Evolutionary conservation across 2,888 invertebrate species (phyloP), one percentile per base, ranked within the genome.

Genomic region (Teleiodes luculella): DNA sequence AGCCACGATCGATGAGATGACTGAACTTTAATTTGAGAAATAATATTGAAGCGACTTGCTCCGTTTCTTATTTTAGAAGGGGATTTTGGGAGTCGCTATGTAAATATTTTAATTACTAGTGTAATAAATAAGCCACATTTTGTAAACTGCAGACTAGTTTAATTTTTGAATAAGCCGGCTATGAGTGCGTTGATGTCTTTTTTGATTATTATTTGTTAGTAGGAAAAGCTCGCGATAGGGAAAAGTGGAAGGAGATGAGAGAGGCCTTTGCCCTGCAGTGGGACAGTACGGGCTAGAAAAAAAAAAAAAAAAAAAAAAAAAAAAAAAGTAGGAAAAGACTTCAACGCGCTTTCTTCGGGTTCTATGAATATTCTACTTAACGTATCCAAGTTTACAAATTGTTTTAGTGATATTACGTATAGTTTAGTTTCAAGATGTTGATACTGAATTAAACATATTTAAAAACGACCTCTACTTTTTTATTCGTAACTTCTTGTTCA

Each of bases 71-170:
- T 20, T 31, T 16, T 53, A 53, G 53, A 53, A 53, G 31, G 39
- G 53, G 39, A 47, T 33, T n/a, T n/a, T n/a, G 33, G 30, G 53
- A 48, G 48, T 33, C 48, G 45, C 24, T 8, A 24, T 33, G 52
- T 52, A 33, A 24, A 37, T 46, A 46, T 46, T 46, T 28, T 16
- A 18, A 18, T 33, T 11, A n/a, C n/a, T n/a, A 11, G n/a, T 11
- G 8, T 11, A 33, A 33, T 11, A 33, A 33, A 10, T 45, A 28
- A 98, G 98, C 36, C 36, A 36, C 14, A 18, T 39, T 39, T 39
- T 8, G 18, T 39, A 2, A 39, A 14, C 10, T 39, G 6, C 8
- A 16, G 16, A 4, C 7, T 16, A 10, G 3, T 24, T 24, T 24
- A n/a, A n/a, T n/a, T n/a, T n/a, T n/a, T 24, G 24, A 24, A 24